Base-by-base conservation (phyloP, 2,113 vertebrate species). In the Nettapus auritus region DNA sequence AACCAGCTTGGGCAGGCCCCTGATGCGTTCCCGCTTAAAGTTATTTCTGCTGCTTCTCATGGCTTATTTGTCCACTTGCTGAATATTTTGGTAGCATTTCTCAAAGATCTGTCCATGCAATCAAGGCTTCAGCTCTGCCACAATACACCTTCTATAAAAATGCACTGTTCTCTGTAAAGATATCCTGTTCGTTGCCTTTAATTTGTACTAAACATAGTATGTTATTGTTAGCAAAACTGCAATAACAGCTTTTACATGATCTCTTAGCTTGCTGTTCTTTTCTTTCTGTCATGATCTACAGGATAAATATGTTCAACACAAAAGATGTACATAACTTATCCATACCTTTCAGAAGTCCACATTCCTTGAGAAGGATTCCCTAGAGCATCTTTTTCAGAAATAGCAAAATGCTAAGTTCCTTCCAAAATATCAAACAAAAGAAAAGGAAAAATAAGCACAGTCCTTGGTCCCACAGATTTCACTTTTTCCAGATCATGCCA, bases 341-440 rank as follows among this genome's bases (percentile, higher is more conserved):
- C 1, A 1, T 53, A 59, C 10, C 15, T 79, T 82, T 62, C 23
- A 1, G 12, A 74, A 52, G 9, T 19, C 22, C 31, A 22, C 0
- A 0, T 36, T 88, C 23, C n/a, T 56, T 8, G 78, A 68, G 36
- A 22, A 38, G 8, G 11, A 70, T 68, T 48, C 8, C 53, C 29
- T 57, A 66, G 46, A 59, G 2, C 34, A 67, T 2, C 13, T 63
- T 64, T 55, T 28, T 55, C 38, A 62, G 20, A 93, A 74, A 46
- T 20, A 67, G 57, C 4, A 38, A 56, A 36, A 40, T 31, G 11
- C 4, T 62, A 1, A 12, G 3, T 44, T 87, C 62, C 73, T 40
- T 33, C 28, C 29, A 73, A 74, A 83, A 23, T 9, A 22, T 3
- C 0, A 81, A 36, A 5, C 18, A 40, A 0, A 55, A 36, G 25